These are phyloP conservation scores for Netelia melanura DNA, from an alignment of 2,888 invertebrate genomes.

Conservation along the genomic window DNA sequence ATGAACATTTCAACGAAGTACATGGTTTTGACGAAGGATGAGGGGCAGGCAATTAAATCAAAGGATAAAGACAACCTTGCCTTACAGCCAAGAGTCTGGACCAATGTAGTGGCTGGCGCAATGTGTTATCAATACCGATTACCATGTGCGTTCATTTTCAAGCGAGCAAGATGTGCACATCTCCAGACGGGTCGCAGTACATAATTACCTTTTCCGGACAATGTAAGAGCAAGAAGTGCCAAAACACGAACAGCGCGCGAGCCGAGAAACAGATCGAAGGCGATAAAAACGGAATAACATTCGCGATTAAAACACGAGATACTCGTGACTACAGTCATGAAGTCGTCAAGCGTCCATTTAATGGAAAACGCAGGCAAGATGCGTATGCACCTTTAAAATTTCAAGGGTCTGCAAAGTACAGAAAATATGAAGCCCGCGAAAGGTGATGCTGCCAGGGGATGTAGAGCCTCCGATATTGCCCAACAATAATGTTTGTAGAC, in stretches of 20 bases:
- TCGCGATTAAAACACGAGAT: constrained; percentile 42
- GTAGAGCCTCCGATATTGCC: constrained; percentile 58
- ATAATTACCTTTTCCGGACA: constrained; percentile 23
- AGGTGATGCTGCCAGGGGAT: constrained; percentile 56
- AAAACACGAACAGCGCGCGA: constrained; percentile 24
- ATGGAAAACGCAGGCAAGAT: constrained; percentile 45
- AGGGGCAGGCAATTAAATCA: constrained; percentile 4
- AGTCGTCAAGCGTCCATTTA: constrained; percentile 53
- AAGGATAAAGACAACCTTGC: neutral
- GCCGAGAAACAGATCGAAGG: constrained; percentile 5
- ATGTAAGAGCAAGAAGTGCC: constrained; percentile 44
- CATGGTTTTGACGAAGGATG: neutral
- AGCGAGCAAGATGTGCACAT: constrained; percentile 45
- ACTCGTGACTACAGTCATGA: constrained; percentile 47
- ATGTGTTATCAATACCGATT: constrained; percentile 38
- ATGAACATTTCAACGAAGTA: constrained; percentile 1
- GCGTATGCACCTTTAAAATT: constrained; percentile 45
- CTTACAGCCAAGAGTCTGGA: constrained; percentile 38
- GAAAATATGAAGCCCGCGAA: constrained; percentile 47
- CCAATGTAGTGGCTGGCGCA: constrained; percentile 42
- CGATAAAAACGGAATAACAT: constrained; percentile 15
- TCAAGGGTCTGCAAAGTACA: constrained; percentile 52
- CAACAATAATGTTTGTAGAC: constrained; percentile 28
- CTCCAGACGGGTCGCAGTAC: neutral
- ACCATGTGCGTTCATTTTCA: constrained; percentile 50